Conservation (phyloP, 2,797 vertebrate genomes). For the Sebastes taczanowskii region DNA sequence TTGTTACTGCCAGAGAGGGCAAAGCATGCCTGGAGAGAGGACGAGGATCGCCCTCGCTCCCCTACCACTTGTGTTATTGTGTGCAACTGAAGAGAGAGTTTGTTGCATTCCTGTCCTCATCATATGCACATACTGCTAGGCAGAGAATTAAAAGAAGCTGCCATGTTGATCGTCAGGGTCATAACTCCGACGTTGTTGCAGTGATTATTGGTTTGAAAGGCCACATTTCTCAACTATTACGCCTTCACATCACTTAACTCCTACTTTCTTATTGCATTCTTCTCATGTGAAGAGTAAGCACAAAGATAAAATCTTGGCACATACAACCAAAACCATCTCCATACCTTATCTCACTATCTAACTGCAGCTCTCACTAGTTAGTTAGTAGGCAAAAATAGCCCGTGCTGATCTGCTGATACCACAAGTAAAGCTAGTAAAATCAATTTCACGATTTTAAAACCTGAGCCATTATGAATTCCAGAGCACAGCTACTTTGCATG, state of each 20-base stretch:
- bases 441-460: conserved; percentile 24
- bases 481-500: conserved; percentile 9
- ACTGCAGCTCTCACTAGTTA: not conserved
- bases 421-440: conserved; percentile 29
- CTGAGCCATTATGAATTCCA: not conserved
- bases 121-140: not conserved
- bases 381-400: not conserved
- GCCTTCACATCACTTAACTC: not conserved
- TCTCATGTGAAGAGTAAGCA: not conserved
- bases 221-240: not conserved
- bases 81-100: conserved; percentile 18
- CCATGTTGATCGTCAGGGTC: not conserved
- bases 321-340: not conserved
- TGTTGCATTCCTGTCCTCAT: conserved; percentile 20
- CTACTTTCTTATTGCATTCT: not conserved
- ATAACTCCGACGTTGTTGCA: not conserved
- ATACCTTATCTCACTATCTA: not conserved
- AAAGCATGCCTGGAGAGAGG: conserved; percentile 52
- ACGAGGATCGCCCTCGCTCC: conserved; percentile 45
- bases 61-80: conserved; percentile 30
- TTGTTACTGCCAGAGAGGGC: conserved; percentile 58
- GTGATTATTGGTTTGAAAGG: not conserved
- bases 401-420: not conserved
- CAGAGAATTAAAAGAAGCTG: not conserved
- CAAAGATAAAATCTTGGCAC: not conserved